Conservation (phyloP, 2,888 invertebrate genomes). For the Drosophila anomalipes region DNA sequence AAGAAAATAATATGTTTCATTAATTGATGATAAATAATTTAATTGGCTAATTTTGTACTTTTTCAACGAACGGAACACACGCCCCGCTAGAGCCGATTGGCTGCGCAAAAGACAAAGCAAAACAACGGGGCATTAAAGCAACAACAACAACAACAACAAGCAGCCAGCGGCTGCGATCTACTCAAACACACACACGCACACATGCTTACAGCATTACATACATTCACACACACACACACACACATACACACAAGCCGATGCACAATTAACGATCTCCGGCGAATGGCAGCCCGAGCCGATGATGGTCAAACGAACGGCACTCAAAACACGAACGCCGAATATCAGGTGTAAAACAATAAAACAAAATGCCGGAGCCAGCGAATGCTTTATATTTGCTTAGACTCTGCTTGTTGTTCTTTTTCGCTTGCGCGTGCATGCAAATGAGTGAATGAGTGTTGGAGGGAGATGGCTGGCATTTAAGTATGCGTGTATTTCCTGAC, state of each 20-base stretch:
- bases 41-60: not conserved
- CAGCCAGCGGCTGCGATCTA: conserved; percentile 33
- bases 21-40: not conserved
- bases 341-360: conserved; percentile 67
- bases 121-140: conserved; percentile 19
- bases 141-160: conserved; percentile 3
- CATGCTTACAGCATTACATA: conserved; percentile 11
- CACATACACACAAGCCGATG: conserved; percentile 3
- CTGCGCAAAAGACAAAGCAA: conserved; percentile 40
- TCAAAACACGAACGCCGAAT: conserved; percentile 31
- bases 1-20: not conserved
- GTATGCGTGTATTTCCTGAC: conserved; percentile 45
- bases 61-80: conserved; percentile 3
- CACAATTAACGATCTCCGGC: conserved; percentile 66
- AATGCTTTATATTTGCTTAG: conserved; percentile 22
- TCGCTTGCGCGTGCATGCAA: conserved; percentile 48
- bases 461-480: conserved; percentile 28
- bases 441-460: conserved; percentile 51
- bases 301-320: conserved; percentile 64
- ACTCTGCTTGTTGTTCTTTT: conserved; percentile 1
- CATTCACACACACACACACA: conserved; percentile 9
- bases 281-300: conserved; percentile 69
- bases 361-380: conserved; percentile 48
- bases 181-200: conserved; percentile 30
- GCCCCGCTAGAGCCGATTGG: conserved; percentile 44